A percentile compares a stretch with the other conserved stretches of the same genome.
Evolutionary conservation across 2,888 invertebrate species (phyloP).

Genomic region (Horisme vitalbata): DNA sequence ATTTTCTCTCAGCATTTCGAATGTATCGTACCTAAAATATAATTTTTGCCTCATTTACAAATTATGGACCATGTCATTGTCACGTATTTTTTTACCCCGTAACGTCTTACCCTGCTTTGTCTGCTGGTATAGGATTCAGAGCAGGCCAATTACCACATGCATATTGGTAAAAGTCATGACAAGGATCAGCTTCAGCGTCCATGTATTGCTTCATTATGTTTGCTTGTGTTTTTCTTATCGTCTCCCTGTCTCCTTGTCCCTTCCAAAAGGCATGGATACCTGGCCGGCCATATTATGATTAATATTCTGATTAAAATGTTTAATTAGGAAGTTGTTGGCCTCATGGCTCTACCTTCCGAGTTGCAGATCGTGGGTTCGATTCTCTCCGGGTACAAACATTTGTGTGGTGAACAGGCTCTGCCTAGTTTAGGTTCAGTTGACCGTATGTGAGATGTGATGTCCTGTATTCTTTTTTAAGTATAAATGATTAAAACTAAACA

Average conservation of each 20-base stretch:
- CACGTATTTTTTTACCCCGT: neutral
- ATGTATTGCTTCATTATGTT: constrained; percentile 90
- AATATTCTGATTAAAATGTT: too few relatives aligned
- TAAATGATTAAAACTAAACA: too few relatives aligned
- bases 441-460: too few relatives aligned
- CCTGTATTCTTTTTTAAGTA: too few relatives aligned
- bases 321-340: too few relatives aligned
- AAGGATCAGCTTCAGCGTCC: constrained; percentile 88
- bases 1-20: constrained; percentile 93
- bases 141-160: constrained; percentile 94
- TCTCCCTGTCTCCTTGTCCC: constrained; percentile 79
- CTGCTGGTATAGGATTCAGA: constrained; percentile 93
- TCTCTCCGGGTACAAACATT: too few relatives aligned
- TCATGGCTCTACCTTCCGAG: too few relatives aligned
- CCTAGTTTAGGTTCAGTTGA: too few relatives aligned
- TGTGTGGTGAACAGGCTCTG: too few relatives aligned
- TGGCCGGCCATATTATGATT: constrained; percentile 22
- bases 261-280: constrained; percentile 84
- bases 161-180: constrained; percentile 92
- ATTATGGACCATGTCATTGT: neutral
- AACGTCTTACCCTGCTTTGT: constrained; percentile 86
- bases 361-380: too few relatives aligned
- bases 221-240: constrained; percentile 84
- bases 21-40: constrained; percentile 88
- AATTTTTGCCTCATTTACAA: neutral